Percentiles rank a stretch among this genome's conserved stretches.
Evolutionary conservation across 1,140 invertebrate species (phyloP).

Genomic region (Chironomus striatipennis): DNA sequence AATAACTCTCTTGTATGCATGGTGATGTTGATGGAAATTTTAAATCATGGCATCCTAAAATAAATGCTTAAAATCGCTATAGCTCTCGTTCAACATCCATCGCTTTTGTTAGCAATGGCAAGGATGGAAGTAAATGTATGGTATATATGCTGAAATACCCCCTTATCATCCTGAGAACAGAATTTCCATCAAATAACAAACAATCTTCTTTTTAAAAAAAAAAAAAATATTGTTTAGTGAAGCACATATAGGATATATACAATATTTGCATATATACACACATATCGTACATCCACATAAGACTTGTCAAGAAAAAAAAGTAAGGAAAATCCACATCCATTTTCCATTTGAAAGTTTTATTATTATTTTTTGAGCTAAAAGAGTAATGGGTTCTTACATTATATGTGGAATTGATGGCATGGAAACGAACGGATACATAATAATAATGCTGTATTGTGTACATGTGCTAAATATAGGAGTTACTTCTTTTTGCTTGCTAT

Average conservation of each 20-base stretch:
- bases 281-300: not conserved
- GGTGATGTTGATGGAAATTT: not conserved
- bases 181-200: constrained; percentile 3
- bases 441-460: not conserved
- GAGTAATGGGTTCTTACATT: not conserved
- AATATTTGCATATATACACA: not conserved
- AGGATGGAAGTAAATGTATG: not conserved
- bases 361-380: not conserved
- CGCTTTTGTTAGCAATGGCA: not conserved
- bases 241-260: not conserved
- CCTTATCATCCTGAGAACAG: constrained; percentile 6
- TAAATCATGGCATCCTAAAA: not conserved
- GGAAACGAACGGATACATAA: not conserved
- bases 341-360: constrained; percentile 8
- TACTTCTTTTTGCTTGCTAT: not conserved
- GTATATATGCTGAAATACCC: not conserved
- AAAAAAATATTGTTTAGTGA: not conserved
- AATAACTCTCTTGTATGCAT: not conserved
- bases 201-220: not conserved
- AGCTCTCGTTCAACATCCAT: not conserved
- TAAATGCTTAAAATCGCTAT: constrained; percentile 2
- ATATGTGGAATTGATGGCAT: constrained; percentile 12
- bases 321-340: not conserved
- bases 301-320: not conserved
- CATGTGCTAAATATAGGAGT: no score